These are phyloP conservation scores for rabbit (Oryctolagus cuniculus) DNA, from an alignment of 2,113 vertebrate genomes.

Conservation along the genomic window mOryCun1.1 NC_091433.1:116024501-116025000, in stretches of 20 bases:
- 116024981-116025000: not conserved
- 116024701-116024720: not conserved
- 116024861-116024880: not conserved
- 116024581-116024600: not conserved
- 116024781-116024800: slow-evolving; percentile 18
- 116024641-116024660: not conserved
- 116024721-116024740: not conserved
- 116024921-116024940: not conserved
- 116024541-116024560: not conserved
- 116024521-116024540: not conserved
- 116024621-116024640: not conserved
- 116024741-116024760: not conserved
- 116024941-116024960: not conserved
- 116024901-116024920: not conserved
- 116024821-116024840: not conserved
- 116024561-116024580: slow-evolving; percentile 36
- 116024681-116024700: not conserved
- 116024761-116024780: not conserved
- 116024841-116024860: not conserved
- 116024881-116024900: not conserved
- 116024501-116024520: slow-evolving; percentile 32
- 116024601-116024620: not conserved
- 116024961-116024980: not conserved
- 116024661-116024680: not conserved
- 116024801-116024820: not conserved